Base-by-base conservation (phyloP, 2,113 vertebrate species). In the Bagarius yarrelli region DNA sequence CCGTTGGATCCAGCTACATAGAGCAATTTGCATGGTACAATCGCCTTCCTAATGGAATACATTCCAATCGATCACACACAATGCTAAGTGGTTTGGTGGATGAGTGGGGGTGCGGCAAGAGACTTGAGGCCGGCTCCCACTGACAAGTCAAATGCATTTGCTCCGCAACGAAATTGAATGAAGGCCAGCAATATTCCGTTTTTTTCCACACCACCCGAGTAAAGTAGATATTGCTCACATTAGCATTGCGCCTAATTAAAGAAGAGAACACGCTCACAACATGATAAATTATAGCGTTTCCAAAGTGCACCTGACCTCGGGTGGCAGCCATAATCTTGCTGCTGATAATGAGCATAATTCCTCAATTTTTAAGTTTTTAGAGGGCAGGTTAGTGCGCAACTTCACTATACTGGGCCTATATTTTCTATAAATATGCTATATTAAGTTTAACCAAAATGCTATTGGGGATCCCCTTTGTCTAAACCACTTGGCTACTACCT, bases 91-190 rank as follows among this genome's bases (percentile, higher is more conserved):
- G 76, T 84, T 56, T 69, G 71, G 63, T 59, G 78, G 79, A 78
- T 36, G 70, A 53, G 81, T 30, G 34, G 73, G 27, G 77, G 61
- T 73, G 79, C 47, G 84, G 80, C 74, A 75, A 84, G 77, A 57
- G 25, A 85, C 81, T 85, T 84, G 76, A 80, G 71, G 23, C 70
- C 57, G 74, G 76, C 78, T 85, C 85, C 90, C 82, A 84, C 86
- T 89, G 86, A 91, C 88, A 91, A n/a, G 86, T 56, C 23, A 89
- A 93, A 91, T 84, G 88, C 90, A 89, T 92, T 91, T 90, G 87
- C 88, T 88, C 89, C 81, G 86, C 87, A 83, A 89, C 83, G 86
- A 47, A 87, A 87, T 88, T 90, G 57, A 81, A 66, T 36, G 23
- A 56, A 44, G 32, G 57, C 30, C 32, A 32, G 30, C 36, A 44